A percentile compares a stretch with the other conserved stretches of the same genome.
These are phyloP conservation scores for Catocala sponsa DNA, from an alignment of 2,888 invertebrate genomes.

Conservation along the genomic window DNA sequence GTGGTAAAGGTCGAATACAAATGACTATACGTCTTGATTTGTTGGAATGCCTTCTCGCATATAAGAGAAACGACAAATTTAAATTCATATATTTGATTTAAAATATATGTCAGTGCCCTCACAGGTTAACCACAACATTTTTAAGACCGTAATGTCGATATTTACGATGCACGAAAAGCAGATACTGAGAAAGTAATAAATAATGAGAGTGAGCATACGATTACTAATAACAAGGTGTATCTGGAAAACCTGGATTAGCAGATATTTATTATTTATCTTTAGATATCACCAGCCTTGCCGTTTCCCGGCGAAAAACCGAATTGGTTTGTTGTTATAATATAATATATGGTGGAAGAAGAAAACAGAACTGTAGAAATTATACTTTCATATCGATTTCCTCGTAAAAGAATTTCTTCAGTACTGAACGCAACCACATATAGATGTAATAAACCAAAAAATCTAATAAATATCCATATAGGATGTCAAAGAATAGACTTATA, in stretches of 20 bases:
- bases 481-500: conserved; percentile 62
- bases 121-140: conserved; percentile 30
- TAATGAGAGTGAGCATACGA: conserved; percentile 32
- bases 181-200: conserved; percentile 47
- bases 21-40: conserved; percentile 10
- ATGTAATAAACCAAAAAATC: conserved; percentile 33
- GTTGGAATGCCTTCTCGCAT: conserved; percentile 5
- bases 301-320: conserved; percentile 20
- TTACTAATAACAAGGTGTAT: conserved; percentile 37
- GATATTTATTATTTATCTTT: conserved; percentile 32
- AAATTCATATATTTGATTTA: conserved; percentile 12
- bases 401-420: conserved; percentile 15
- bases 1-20: conserved; percentile 6
- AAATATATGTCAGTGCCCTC: conserved; percentile 18
- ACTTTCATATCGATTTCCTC: background rate
- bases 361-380: background rate
- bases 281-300: conserved; percentile 8
- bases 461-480: conserved; percentile 48
- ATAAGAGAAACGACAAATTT: conserved; percentile 11
- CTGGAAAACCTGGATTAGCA: conserved; percentile 42
- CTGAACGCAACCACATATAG: conserved; percentile 19
- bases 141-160: conserved; percentile 32
- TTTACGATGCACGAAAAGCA: conserved; percentile 57
- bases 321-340: background rate
- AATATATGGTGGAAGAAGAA: background rate